Conservation (phyloP, 2,797 vertebrate genomes). For the Sebastes kiyomatsui region DNA sequence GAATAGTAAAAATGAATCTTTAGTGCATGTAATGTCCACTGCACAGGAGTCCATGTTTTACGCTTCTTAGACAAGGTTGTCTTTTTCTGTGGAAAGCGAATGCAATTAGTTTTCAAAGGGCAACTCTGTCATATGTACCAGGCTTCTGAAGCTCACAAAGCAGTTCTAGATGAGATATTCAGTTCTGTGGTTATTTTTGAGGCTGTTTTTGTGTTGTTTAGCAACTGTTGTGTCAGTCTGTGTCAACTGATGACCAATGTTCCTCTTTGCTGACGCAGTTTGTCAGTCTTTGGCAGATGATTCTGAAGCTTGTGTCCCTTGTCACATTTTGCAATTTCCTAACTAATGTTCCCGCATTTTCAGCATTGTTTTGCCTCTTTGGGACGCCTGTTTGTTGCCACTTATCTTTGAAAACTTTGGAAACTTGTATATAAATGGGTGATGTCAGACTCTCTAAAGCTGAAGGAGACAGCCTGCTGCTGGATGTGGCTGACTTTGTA, state of each 20-base stretch:
- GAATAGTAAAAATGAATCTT: conserved; percentile 27
- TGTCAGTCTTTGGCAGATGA: conserved; percentile 23
- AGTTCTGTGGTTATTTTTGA: background rate
- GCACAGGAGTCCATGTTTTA: background rate
- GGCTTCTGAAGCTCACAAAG: background rate
- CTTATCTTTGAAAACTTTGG: conserved; percentile 40
- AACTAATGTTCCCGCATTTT: conserved; percentile 11
- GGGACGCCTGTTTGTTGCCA: conserved; percentile 24
- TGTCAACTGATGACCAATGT: conserved; percentile 1
- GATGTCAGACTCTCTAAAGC: conserved; percentile 29
- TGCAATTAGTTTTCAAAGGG: background rate
- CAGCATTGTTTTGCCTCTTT: background rate
- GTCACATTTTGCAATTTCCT: conserved; percentile 11
- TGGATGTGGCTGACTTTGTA: conserved; percentile 18
- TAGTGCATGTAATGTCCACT: conserved; percentile 20
- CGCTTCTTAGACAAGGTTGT: background rate
- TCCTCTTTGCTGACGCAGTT: conserved; percentile 11
- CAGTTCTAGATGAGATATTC: background rate
- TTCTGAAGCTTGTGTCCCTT: conserved; percentile 5
- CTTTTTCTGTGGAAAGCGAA: background rate
- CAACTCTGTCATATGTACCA: background rate
- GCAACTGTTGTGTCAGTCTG: background rate
- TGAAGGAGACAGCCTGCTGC: conserved; percentile 7
- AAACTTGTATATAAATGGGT: conserved; percentile 28
- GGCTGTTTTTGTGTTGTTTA: background rate